phyloP scores from a whole-genome alignment of 2,797 vertebrate genomes.

The Acomys russatus region DNA sequence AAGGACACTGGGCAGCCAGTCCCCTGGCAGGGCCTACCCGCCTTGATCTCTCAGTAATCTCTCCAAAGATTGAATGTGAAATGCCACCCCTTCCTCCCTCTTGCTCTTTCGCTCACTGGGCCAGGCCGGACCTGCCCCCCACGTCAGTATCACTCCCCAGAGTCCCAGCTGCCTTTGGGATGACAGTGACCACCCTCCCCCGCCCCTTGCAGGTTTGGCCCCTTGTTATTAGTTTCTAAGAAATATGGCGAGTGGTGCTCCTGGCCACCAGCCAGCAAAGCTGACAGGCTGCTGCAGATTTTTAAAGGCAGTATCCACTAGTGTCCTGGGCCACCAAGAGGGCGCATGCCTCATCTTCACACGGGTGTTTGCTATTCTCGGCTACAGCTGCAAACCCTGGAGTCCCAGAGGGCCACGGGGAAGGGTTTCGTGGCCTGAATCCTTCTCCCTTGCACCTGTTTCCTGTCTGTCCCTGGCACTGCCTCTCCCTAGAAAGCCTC shows the following conservation, averaged over 20 bases:
- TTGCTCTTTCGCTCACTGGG: slow-evolving; percentile 71
- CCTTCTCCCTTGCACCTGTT: slow-evolving; percentile 33
- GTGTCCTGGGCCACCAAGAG: slow-evolving; percentile 30
- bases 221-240: slow-evolving; percentile 80
- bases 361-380: slow-evolving; percentile 49
- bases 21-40: slow-evolving; percentile 76
- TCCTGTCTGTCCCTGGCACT: background rate
- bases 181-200: background rate
- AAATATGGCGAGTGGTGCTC: slow-evolving; percentile 68
- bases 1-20: slow-evolving; percentile 60
- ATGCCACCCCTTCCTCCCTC: slow-evolving; percentile 68
- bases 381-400: slow-evolving; percentile 55
- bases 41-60: slow-evolving; percentile 78
- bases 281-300: slow-evolving; percentile 62
- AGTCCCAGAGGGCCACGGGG: slow-evolving; percentile 40
- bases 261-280: slow-evolving; percentile 67
- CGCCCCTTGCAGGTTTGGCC: slow-evolving; percentile 46
- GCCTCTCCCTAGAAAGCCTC: slow-evolving; percentile 4
- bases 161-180: slow-evolving; percentile 74
- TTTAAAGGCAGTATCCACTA: slow-evolving; percentile 52
- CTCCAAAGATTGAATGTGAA: slow-evolving; percentile 86
- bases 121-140: slow-evolving; percentile 80
- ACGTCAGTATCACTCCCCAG: slow-evolving; percentile 47
- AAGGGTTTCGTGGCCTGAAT: slow-evolving; percentile 51
- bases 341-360: slow-evolving; percentile 9